Evolutionary conservation across 2,113 vertebrate genomes (phyloP), one percentile per base, ranked within the genome.

Genomic region (Phylloscopus trochilus): DNA sequence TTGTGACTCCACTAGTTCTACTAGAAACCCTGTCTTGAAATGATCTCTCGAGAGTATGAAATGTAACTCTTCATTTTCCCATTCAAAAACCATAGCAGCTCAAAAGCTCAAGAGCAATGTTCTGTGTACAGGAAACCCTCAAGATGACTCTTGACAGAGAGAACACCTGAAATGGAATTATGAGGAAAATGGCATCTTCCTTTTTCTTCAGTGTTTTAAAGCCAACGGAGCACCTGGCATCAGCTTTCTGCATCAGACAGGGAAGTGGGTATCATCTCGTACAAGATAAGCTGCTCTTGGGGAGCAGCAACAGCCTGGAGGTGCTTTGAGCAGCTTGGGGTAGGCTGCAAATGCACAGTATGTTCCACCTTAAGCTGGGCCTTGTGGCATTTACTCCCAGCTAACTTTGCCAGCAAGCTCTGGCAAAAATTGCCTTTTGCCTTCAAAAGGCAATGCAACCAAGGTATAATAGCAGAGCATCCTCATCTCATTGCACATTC

Each of bases 241-340:
- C 43, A 63, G 33, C 43, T 87, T 88, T 67, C 72, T 86, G 56
- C 33, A 51, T 41, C 49, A 28, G 22, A 10, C 11, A 24, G n/a
- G 47, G 21, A 73, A 58, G 28, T 44, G 24, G 37, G 8, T 58
- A 23, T 58, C 33, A 58, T 75, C 30, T 67, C 44, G 56, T 52
- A 64, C 22, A 51, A 56, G 33, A 18, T 7, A 68, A 76, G 18
- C 18, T 41, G 68, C 41, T 86, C 8, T 8, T 60, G 27, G 59
- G 59, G 41, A 79, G n/a, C 26, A 69, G 17, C 67, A 82, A 27
- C 33, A 79, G 39, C 39, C 72, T 59, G 31, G 66, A 63, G 31
- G 21, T 75, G 43, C 53, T 73, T 51, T 0, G 4, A 68, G 47
- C 44, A 91, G 26, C 33, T 68, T 0, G 0, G 26, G 39, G 5